phyloP scores from a whole-genome alignment of 1,140 invertebrate species.

The Maniola jurtina region DNA sequence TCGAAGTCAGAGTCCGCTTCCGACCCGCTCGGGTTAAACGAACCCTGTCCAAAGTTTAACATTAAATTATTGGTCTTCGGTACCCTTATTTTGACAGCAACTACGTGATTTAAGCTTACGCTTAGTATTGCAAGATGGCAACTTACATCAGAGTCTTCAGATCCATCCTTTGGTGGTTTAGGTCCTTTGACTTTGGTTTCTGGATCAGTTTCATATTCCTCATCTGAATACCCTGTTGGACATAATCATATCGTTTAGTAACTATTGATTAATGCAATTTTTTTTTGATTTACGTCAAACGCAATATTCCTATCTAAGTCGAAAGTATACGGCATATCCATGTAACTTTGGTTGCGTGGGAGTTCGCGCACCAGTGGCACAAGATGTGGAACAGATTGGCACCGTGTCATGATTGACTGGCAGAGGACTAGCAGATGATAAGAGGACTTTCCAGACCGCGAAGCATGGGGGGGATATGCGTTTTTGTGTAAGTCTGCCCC shows the following conservation, averaged over 20 bases:
- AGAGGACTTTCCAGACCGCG: too few relatives aligned
- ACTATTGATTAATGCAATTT: background rate
- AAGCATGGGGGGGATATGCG: too few relatives aligned
- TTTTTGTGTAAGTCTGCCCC: too few relatives aligned
- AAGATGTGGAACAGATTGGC: too few relatives aligned
- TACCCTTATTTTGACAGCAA: too few relatives aligned
- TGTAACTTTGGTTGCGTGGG: too few relatives aligned
- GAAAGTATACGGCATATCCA: too few relatives aligned
- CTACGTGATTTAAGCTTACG: background rate
- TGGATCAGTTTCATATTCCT: conserved; percentile 75
- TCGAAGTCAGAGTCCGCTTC: conserved; percentile 77
- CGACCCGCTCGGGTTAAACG: conserved; percentile 75
- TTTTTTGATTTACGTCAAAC: too few relatives aligned
- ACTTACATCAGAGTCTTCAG: conserved; percentile 77
- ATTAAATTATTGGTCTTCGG: background rate
- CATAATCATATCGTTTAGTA: background rate
- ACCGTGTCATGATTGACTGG: too few relatives aligned
- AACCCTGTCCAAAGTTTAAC: conserved; percentile 49
- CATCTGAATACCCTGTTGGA: conserved; percentile 72
- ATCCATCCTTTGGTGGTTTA: conserved; percentile 68
- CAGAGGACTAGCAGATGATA: too few relatives aligned
- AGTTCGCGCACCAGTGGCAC: too few relatives aligned
- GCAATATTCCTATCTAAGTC: too few relatives aligned
- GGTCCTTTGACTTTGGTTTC: conserved; percentile 74
- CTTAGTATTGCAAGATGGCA: background rate